Base-by-base conservation (phyloP, 2,797 vertebrate species). In the Acrossocheilus fasciatus region DNA sequence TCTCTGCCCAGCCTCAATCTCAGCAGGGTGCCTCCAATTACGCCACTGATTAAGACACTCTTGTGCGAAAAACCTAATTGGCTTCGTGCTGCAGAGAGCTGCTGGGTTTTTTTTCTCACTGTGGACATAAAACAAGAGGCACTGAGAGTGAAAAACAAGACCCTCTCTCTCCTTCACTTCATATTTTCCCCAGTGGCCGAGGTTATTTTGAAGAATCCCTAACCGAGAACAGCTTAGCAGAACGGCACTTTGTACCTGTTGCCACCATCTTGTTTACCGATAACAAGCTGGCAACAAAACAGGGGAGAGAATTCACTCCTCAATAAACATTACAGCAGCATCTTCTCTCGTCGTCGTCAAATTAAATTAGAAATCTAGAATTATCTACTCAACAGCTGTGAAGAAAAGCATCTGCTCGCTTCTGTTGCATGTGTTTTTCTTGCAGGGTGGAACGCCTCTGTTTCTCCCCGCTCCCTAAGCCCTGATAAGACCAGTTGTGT, bases 1-100 rank as follows among this genome's bases (percentile, higher is more conserved):
- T 80, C 84, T 91, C 86, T 89, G 86, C 90, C 81, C 89, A 90
- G 84, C 85, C 90, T 84, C 87, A 84, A 84, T 90, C 95, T 91
- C 95, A 95, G 95, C 94, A 91, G 95, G 96, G 95, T 94, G 94
- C 92, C 94, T 92, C 95, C 94, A 96, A 96, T 96, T 96, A 96
- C 94, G 93, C 94, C 91, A 93, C 94, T 96, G 95, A 96, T 96
- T 96, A 96, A 96, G 95, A 95, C 93, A 92, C 93, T 92, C 93
- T 91, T 92, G 92, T 91, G 92, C 91, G 90, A 94, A 93, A 92
- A 94, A 89, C 88, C 87, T 91, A 93, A 93, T 93, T 93, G 91
- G 91, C 88, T 92, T 87, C 87, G 89, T 86, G 82, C 62, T 81
- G 81, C 85, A 88, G 86, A 87, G 88, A 88, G 83, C 80, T 90